Base-by-base conservation (phyloP, 2,797 vertebrate genomes). In the Periparus ater region DNA sequence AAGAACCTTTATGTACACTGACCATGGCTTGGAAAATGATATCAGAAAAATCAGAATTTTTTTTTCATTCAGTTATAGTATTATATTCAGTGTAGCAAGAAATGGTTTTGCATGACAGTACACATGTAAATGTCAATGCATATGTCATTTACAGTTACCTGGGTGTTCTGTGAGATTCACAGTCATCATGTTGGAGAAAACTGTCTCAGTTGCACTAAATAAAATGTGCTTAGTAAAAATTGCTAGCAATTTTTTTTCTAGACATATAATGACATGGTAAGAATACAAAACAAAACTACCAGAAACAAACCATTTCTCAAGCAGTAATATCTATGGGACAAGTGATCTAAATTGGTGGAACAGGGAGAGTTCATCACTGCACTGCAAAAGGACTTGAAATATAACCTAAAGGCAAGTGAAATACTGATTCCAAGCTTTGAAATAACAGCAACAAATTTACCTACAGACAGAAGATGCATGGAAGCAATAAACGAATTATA, bases 401-500 rank as follows among this genome's bases (percentile, higher is more conserved):
- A 98, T 98, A 98, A 98, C 98, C 98, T 98, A 97, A 98, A 98
- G 98, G 98, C 98, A 96, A 98, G 97, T 97, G 97, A 98, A 98
- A 98, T 98, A 98, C 97, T 97, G 98, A 98, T 98, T 98, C 98
- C 98, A 97, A 98, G 98, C 98, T 99, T 98, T 98, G 98, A 99
- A 99, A 98, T 99, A 98, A 98, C 98, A 98, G 99, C 99, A 99
- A 98, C 98, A 99, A 98, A 99, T 99, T 99, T 99, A 99, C 99
- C 98, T 99, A 98, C 98, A 98, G 99, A 99, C 99, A 99, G 98
- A 99, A 99, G 99, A 99, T 99, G 98, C 99, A 99, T 99, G 98
- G 98, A 98, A 98, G 98, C 98, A 99, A 99, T 99, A 99, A 99
- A 99, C 97, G 98, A 99, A 99, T 99, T 99, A 98, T 99, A 99